phyloP scores from a whole-genome alignment of 1,140 invertebrate genomes.

The Pseudomyrmex dendroicus region DNA sequence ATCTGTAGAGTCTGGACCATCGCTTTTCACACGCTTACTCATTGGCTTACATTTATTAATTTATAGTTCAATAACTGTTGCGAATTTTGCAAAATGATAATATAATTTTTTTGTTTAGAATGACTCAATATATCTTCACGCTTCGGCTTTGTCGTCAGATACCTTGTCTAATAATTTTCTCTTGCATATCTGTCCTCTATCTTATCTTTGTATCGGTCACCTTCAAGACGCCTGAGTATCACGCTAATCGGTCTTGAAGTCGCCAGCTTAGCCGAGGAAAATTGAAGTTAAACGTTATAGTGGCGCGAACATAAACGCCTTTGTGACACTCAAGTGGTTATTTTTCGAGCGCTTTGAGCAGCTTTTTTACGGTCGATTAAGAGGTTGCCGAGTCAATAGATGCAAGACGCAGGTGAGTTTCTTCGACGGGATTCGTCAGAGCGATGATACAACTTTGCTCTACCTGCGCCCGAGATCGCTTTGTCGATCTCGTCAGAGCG shows the following conservation, averaged over 20 bases:
- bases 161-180: too few relatives aligned
- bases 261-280: conserved; percentile 9
- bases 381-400: conserved; percentile 46
- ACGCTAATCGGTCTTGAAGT: background rate
- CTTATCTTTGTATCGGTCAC: background rate
- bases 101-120: too few relatives aligned
- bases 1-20: too few relatives aligned
- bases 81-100: too few relatives aligned
- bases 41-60: too few relatives aligned
- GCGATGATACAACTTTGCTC: conserved; percentile 36
- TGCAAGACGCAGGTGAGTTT: conserved; percentile 64
- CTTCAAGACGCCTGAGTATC: background rate
- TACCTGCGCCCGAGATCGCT: conserved; percentile 22
- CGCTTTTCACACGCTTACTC: too few relatives aligned
- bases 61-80: too few relatives aligned
- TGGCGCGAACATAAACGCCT: conserved; percentile 48
- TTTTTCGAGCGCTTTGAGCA: conserved; percentile 59
- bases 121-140: too few relatives aligned
- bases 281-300: conserved; percentile 25
- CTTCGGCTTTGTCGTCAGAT: too few relatives aligned
- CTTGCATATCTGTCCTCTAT: too few relatives aligned
- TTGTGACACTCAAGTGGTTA: conserved; percentile 51
- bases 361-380: conserved; percentile 70
- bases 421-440: conserved; percentile 7
- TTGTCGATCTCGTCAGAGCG: conserved; percentile 30